A percentile compares a stretch with the other conserved stretches of the same genome.
phyloP scores from a whole-genome alignment of 2,797 vertebrate genomes.

The Ptychobarbus kaznakovi region DNA sequence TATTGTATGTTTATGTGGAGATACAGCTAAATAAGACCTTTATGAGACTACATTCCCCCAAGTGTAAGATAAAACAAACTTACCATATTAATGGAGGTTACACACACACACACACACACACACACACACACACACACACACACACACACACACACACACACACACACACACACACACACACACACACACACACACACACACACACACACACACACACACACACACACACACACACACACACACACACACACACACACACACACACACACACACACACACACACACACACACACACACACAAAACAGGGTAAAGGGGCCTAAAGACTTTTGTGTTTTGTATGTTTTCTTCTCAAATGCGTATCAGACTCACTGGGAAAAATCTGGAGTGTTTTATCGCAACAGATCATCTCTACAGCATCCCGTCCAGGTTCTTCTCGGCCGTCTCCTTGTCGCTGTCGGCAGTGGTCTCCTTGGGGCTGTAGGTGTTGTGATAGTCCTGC shows the following conservation, averaged over 20 bases:
- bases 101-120: no score
- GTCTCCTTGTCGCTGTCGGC: slow-evolving; percentile 79
- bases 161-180: no score
- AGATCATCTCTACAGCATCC: slow-evolving; percentile 80
- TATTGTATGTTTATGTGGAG: background rate
- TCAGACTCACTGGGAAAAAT: slow-evolving; percentile 20
- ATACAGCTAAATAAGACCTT: slow-evolving; percentile 14
- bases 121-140: slow-evolving; percentile 5
- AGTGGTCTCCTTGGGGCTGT: slow-evolving; percentile 83
- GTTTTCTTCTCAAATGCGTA: background rate
- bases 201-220: no score
- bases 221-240: no score
- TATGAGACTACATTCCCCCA: slow-evolving; percentile 13
- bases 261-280: no score
- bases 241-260: no score
- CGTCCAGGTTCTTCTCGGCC: slow-evolving; percentile 94
- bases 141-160: background rate
- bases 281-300: background rate
- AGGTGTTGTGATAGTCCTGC: slow-evolving; percentile 91
- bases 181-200: no score
- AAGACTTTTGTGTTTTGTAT: background rate
- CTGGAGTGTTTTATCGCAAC: background rate
- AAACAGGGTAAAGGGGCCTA: background rate
- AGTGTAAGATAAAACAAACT: background rate
- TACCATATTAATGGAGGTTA: background rate